These are phyloP conservation scores for Malurus cyaneus DNA, from an alignment of 2,113 vertebrate species.

Conservation along the genomic window DNA sequence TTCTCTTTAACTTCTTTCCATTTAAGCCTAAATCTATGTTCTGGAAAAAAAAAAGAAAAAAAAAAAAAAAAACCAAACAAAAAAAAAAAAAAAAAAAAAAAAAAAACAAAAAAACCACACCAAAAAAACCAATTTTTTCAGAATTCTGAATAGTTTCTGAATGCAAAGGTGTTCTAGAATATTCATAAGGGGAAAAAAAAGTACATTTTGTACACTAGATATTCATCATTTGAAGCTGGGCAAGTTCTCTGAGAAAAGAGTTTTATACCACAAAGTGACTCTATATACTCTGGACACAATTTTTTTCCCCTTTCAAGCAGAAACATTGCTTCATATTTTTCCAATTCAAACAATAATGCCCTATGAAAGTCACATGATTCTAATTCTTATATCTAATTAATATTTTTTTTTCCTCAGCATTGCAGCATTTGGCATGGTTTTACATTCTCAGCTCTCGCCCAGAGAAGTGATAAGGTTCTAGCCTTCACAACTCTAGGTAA, in stretches of 20 bases:
- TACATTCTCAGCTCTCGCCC: neutral
- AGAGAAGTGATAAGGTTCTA: neutral
- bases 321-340: neutral
- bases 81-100: neutral
- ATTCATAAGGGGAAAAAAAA: neutral
- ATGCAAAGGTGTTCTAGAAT: neutral
- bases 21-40: neutral
- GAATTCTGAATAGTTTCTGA: neutral
- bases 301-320: neutral
- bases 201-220: conserved; percentile 8
- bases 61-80: neutral
- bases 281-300: neutral
- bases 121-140: too few relatives aligned
- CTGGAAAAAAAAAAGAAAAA: neutral
- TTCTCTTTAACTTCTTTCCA: neutral
- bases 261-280: neutral
- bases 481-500: neutral
- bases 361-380: neutral
- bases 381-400: neutral
- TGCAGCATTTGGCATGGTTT: neutral
- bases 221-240: neutral
- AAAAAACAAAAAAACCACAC: too few relatives aligned
- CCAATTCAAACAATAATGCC: neutral
- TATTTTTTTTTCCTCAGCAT: neutral
- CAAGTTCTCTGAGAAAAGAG: neutral